Evolutionary conservation across 1,140 invertebrate genomes (phyloP), one percentile per base, ranked within the genome.

Genomic region (Macrotrachela quadricornifera): DNA sequence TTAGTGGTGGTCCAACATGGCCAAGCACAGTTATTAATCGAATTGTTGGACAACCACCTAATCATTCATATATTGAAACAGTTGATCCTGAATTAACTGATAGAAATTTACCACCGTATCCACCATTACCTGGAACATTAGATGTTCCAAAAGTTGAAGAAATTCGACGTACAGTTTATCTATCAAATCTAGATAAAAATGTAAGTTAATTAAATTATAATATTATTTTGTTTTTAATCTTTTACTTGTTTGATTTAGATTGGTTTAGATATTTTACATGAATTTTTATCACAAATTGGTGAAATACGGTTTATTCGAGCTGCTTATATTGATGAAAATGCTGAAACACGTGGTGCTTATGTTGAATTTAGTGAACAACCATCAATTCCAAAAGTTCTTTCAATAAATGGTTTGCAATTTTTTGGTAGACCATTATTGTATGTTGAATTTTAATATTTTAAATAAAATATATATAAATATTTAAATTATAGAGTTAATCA

Each of bases 321-420:
- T 41, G 46, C 52, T 12, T 42, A 46, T 38, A 53, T 43, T 53
- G 45, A 55, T 39, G 37, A 41, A 16, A 38, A 50, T 17, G 11
- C 6, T 16, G 47, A 49, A 14, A 48, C 48, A 3, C 13, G 40
- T 14, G 43, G 48, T 21, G 47, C 47, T 17, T 50, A 45, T 42
- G 39, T 55, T 46, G 54, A 55, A 50, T 55, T 55, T 37, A 46
- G 17, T 44, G 54, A 55, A 38, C 54, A 55, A 41, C 49, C 47
- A 38, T 46, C 42, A 17, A 38, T 55, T 11, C 36, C 41, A n/a
- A 55, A 50, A 43, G 54, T 48, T 36, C 40, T 55, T 17, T 55
- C 47, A n/a, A 14, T 55, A 39, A 55, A 55, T 41, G 54, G 54
- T 11, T 39, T 54, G 11, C 17, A 36, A 38, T 54, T 49, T 18